A percentile compares a stretch with the other conserved stretches of the same genome.
These are phyloP conservation scores for Pogonophryne albipinna DNA, from an alignment of 2,797 vertebrate species.

Conservation along the genomic window DNA sequence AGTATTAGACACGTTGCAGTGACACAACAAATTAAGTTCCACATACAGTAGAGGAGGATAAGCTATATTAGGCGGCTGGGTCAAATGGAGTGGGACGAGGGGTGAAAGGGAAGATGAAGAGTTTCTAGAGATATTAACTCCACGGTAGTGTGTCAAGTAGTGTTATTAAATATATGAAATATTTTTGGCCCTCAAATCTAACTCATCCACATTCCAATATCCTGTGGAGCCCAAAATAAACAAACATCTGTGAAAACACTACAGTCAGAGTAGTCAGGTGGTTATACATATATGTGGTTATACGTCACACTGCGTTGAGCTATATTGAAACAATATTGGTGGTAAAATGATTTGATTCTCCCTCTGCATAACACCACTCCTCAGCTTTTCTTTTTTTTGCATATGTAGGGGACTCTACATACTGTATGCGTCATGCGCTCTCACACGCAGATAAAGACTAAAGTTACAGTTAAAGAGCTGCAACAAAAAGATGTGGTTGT, in stretches of 20 bases:
- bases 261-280: conserved; percentile 16
- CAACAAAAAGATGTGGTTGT: too few relatives aligned
- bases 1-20: not conserved
- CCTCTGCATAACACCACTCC: conserved; percentile 31
- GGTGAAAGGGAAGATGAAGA: not conserved
- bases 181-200: not conserved
- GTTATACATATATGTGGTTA: conserved; percentile 26
- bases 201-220: conserved; percentile 12
- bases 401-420: conserved; percentile 10
- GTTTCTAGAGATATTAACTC: conserved; percentile 3
- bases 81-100: not conserved
- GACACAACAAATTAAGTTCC: not conserved
- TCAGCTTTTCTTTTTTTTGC: conserved; percentile 28
- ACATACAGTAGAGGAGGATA: not conserved
- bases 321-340: conserved; percentile 28
- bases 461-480: too few relatives aligned
- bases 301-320: conserved; percentile 10
- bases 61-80: not conserved
- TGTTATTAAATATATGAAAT: conserved; percentile 15
- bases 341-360: conserved; percentile 36
- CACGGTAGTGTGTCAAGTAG: conserved; percentile 1
- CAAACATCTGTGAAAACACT: conserved; percentile 18
- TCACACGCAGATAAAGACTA: too few relatives aligned
- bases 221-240: conserved; percentile 18
- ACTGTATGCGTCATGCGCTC: too few relatives aligned